Evolutionary conservation across 2,113 vertebrate genomes (phyloP), one percentile per base, ranked within the genome.

Genomic region (Nothobranchius kuhntae): DNA sequence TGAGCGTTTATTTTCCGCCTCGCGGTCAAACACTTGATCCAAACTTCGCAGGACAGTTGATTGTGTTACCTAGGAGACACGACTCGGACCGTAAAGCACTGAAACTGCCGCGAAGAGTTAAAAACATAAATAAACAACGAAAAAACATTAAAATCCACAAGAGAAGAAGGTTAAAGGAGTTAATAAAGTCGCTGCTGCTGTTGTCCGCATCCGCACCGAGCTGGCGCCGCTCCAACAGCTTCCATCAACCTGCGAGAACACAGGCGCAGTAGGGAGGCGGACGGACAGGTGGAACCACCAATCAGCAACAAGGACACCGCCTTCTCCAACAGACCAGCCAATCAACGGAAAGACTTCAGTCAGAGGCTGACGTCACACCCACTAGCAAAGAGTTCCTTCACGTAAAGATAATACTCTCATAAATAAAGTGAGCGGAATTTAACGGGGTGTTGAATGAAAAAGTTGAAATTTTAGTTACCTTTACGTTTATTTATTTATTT

Each of bases 41-140:
- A 67, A 91, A 91, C 85, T 91, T 91, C 79, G 53, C 68, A 65
- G 65, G 70, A 85, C 76, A 87, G 84, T 90, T 84, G 79, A 59
- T 72, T 53, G 51, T 67, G 89, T 91, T 83, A 71, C 78, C 88
- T 82, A 30, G 84, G 88, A 89, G 69, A 90, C 87, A 44, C 14
- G n/a, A 70, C 50, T 69, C 71, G 21, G 21, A 53, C 66, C 82
- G 83, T 80, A 86, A 91, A 84, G 53, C 44, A 45, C 3, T 1
- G 17, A 55, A 64, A 60, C 30, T 17, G 67, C 26, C 62, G 80
- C 59, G 5, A 80, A 87, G 57, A 13, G 2, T 44, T 47, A 7
- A 9, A 50, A 40, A 56, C 13, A n/a, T 12, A 3, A 45, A 45
- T 12, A 45, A 45, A 13, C 38, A 8, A 7, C 38, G 6, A 7